Evolutionary conservation across 2,113 vertebrate species (phyloP), one percentile per base, ranked within the genome.

Genomic region (Poicephalus meyeri): DNA sequence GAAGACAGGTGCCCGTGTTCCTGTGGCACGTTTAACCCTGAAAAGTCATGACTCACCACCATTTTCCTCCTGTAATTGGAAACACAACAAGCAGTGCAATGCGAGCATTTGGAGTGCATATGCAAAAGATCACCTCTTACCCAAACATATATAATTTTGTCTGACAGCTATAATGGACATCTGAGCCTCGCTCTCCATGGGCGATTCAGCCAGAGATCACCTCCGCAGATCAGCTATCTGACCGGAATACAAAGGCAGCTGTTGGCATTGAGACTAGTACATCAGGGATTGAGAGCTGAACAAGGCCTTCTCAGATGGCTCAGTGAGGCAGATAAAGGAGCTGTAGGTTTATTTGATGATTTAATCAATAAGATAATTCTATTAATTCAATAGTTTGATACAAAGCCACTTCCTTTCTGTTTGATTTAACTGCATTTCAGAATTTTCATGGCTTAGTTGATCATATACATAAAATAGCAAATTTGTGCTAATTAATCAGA

Each of bases 361-460:
- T 96, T 95, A 97, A 96, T 96, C 95, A 81, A 95, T 96, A 88
- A 65, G 69, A 86, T 92, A 94, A 95, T 96, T 91, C 84, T 72
- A 93, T 97, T 96, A 96, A 96, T 96, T 92, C 89, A 72, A 87
- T 80, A 44, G 20, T 85, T 89, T 97, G 83, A 93, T 91, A 91
- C 74, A 79, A 93, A 87, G 88, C 83, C 93, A 96, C 83, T 96
- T 96, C 86, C 93, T 72, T 91, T 88, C 91, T 89, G 55, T 95
- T 96, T 96, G 95, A 96, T 91, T 96, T 92, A 97, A 88, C 77
- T 26, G 71, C 66, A n/a, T 80, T 89, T 89, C 91, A 79, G 72
- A 90, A 92, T 89, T 95, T 94, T 91, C 80, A 89, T 81, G 68
- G 80, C 91, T 72, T 81, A 91, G 86, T n/a, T 89, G 89, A 89